Base-by-base conservation (phyloP, 2,888 invertebrate genomes). In the Ennomos fuscantarius region DNA sequence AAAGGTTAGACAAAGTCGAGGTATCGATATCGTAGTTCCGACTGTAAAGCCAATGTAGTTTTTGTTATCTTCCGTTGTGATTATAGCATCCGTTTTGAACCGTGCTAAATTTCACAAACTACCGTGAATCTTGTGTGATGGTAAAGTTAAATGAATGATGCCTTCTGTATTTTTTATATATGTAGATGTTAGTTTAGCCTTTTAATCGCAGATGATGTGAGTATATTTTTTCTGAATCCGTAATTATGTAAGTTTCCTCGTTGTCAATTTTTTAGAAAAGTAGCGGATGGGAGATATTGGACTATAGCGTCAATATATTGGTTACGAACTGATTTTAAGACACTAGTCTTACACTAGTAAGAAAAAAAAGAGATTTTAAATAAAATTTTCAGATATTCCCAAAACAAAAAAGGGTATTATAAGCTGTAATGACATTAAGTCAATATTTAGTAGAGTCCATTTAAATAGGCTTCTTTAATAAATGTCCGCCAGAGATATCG, bases 1-100 rank as follows among this genome's bases (percentile, higher is more conserved):
- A 89, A 85, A 79, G 84, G 78, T 75, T 78, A 81, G 83, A 85
- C 84, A 82, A 84, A 85, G 78, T 78, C 72, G 79, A 69, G 80
- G 82, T 89, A 89, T 91, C 88, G 80, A 78, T 90, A 86, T 86
- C 88, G 78, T 79, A 87, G 88, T 88, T 89, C 86, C 87, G 87
- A 87, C 84, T 62, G 84, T 86, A 86, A 84, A 80, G 76, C 82
- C 78, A 87, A 89, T 89, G 87, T 89, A 82, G 81, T 83, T 81
- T 62, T 79, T 84, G 84, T 87, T 86, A 79, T 80, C 75, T 67
- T 71, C 79, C 77, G 82, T 89, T 88, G 84, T 82, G 69, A 71
- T 70, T 80, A 73, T 65, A 71, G 74, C 82, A 84, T 87, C 86
- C 87, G 84, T 73, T 81, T 71, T 75, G 70, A 58, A 56, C 65